Conservation (phyloP, 1,140 invertebrate genomes). For the Nautilus pompilius region DNA sequence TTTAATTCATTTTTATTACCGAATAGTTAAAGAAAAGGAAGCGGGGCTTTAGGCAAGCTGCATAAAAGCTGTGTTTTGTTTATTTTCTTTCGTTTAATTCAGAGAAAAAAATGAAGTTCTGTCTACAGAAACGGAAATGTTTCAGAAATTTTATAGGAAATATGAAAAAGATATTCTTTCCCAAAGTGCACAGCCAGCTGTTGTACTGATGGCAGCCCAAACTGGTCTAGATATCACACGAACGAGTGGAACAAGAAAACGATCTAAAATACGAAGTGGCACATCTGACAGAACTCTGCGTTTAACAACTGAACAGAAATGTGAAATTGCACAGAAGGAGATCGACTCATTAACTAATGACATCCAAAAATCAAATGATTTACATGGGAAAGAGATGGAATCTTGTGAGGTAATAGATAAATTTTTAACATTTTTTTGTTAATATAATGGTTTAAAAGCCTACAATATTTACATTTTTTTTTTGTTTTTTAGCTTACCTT, state of each 20-base stretch:
- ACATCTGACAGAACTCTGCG: slow-evolving; percentile 44
- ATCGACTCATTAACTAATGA: slow-evolving; percentile 53
- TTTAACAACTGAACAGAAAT: slow-evolving; percentile 54
- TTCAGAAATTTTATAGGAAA: slow-evolving; percentile 46
- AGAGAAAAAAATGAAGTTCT: slow-evolving; percentile 53
- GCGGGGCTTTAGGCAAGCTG: too few species aligned
- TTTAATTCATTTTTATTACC: slow-evolving; percentile 14
- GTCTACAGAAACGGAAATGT: slow-evolving; percentile 52
- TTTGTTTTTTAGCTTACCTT: too few species aligned
- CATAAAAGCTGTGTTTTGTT: too few species aligned
- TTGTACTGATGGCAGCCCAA: too few species aligned
- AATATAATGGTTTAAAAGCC: neutral
- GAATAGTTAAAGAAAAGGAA: too few species aligned
- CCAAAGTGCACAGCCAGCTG: too few species aligned
- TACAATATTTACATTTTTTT: neutral
- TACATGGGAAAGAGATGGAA: slow-evolving; percentile 54
- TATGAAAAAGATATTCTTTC: too few species aligned
- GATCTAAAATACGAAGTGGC: slow-evolving; percentile 47
- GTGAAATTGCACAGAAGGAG: slow-evolving; percentile 55
- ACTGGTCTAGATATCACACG: too few species aligned
- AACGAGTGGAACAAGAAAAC: slow-evolving; percentile 50
- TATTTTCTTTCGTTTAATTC: too few species aligned
- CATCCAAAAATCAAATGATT: slow-evolving; percentile 46
- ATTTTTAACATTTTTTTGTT: slow-evolving; percentile 5
- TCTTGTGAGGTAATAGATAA: slow-evolving; percentile 41